phyloP scores from a whole-genome alignment of 92 coral and sea anemone species.

The Zoanthus solanderi region DNA sequence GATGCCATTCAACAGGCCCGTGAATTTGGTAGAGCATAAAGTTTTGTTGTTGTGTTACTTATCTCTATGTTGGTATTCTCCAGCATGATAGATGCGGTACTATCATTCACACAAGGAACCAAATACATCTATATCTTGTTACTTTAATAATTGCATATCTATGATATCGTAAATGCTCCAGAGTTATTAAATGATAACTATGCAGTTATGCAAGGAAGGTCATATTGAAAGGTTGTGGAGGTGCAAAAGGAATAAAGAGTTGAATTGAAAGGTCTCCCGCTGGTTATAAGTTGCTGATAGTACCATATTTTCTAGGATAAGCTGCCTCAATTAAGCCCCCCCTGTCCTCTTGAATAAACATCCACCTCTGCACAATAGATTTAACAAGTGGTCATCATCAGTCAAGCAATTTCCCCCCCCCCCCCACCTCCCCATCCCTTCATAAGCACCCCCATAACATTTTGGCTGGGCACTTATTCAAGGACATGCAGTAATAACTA shows the following conservation, averaged over 20 bases:
- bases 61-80: neutral
- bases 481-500: too few relatives aligned
- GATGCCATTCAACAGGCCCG: neutral
- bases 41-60: neutral
- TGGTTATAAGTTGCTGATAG: neutral
- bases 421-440: too few relatives aligned
- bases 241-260: neutral
- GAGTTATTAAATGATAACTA: neutral
- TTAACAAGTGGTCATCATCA: neutral
- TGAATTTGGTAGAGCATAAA: slow-evolving; percentile 1
- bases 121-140: neutral
- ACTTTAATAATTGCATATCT: neutral
- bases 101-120: neutral
- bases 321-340: neutral
- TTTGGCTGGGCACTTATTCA: too few relatives aligned
- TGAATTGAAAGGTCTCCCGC: neutral
- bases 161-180: neutral
- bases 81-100: neutral
- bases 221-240: neutral
- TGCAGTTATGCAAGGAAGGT: too few relatives aligned
- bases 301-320: neutral
- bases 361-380: neutral
- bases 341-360: neutral
- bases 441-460: too few relatives aligned
- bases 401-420: too few relatives aligned